Conservation (phyloP, 1,140 invertebrate species). For the Cheumatopsyche charites region DNA sequence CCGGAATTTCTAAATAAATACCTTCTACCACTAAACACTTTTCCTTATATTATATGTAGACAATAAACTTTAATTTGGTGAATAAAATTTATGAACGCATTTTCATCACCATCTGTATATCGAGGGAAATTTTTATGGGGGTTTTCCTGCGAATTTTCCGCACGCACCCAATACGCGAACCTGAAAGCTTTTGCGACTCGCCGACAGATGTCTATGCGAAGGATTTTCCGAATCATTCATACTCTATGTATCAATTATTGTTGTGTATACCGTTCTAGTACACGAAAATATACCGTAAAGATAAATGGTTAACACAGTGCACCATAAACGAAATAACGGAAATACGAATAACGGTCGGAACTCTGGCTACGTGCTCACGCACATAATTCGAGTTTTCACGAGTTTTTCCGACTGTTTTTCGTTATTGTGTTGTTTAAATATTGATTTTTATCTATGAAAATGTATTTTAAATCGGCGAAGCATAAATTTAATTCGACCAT, state of each 20-base stretch:
- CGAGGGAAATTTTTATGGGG: not conserved
- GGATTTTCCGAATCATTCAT: not conserved
- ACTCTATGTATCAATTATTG: no score
- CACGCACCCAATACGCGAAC: conserved; percentile 11
- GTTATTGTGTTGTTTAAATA: not conserved
- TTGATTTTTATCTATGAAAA: not conserved
- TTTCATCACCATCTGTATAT: conserved; percentile 11
- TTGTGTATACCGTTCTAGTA: conserved; percentile 14
- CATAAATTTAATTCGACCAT: no score
- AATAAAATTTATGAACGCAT: not conserved
- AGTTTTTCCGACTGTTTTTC: no score
- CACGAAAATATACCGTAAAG: conserved; percentile 21
- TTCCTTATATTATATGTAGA: not conserved
- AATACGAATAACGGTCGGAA: conserved; percentile 11
- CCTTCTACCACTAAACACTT: not conserved
- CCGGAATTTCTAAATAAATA: conserved; percentile 4
- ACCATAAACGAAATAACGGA: conserved; percentile 23
- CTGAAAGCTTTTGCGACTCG: not conserved
- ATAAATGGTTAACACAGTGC: conserved; percentile 25
- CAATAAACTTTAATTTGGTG: not conserved
- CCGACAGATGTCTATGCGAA: conserved; percentile 13
- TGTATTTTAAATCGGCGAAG: no score
- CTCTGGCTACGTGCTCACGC: not conserved
- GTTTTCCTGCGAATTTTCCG: conserved; percentile 8
- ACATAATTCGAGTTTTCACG: no score